Conservation (phyloP, 2,888 invertebrate genomes). For the Polyommatus iphigenia region DNA sequence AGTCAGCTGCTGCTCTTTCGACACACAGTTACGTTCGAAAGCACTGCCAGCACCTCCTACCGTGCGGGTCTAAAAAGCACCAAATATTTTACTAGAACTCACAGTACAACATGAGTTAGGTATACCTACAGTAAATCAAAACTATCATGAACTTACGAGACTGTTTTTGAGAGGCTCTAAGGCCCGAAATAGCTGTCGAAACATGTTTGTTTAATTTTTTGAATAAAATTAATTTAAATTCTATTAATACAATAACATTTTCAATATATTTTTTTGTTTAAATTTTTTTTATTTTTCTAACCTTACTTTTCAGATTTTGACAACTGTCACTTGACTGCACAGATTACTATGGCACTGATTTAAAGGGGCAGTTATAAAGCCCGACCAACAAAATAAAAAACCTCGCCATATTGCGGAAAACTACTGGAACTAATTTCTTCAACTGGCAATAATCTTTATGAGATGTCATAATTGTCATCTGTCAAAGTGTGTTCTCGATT, state of each 20-base stretch:
- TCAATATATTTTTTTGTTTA: neutral
- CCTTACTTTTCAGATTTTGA: neutral
- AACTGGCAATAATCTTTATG: too few relatives aligned
- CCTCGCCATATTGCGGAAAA: too few relatives aligned
- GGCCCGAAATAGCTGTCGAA: slow-evolving; percentile 59
- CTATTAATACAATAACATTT: neutral
- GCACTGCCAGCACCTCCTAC: slow-evolving; percentile 51
- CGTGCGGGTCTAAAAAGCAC: slow-evolving; percentile 48
- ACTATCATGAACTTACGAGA: slow-evolving; percentile 51
- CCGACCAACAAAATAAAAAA: too few relatives aligned
- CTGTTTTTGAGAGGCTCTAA: slow-evolving; percentile 59
- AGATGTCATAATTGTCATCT: too few relatives aligned
- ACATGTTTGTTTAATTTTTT: slow-evolving; percentile 51
- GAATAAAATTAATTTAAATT: neutral
- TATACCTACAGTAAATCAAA: neutral
- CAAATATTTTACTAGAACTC: neutral
- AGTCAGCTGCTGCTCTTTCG: slow-evolving; percentile 65
- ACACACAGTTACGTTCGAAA: slow-evolving; percentile 59
- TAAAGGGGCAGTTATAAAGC: too few relatives aligned
- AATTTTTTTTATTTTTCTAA: neutral
- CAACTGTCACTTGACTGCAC: too few relatives aligned
- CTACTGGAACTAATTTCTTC: too few relatives aligned
- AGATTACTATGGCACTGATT: too few relatives aligned
- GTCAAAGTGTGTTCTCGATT: too few relatives aligned
- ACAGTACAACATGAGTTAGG: neutral